Percentiles rank a stretch among this genome's conserved stretches.
phyloP scores from a whole-genome alignment of 2,888 invertebrate genomes.

The Caenorhabditis imperialis region DNA sequence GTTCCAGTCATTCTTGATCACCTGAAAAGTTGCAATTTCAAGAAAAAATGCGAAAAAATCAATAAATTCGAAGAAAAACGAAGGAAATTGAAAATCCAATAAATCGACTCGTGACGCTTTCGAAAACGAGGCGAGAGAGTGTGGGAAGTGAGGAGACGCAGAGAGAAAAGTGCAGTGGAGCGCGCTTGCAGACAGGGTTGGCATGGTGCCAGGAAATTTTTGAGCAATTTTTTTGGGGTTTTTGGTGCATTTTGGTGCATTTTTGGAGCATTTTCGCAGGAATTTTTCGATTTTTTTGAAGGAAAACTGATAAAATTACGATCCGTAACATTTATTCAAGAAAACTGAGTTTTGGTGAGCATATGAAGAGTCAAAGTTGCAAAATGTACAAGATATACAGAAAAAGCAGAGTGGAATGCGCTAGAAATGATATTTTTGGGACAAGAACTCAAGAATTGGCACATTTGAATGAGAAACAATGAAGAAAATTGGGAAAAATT shows the following conservation, averaged over 20 bases:
- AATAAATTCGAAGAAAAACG: neutral
- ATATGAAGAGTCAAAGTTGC: neutral
- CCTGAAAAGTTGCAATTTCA: conserved; percentile 10
- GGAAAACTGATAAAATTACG: no score
- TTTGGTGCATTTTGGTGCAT: no score
- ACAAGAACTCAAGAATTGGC: no score
- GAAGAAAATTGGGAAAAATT: neutral
- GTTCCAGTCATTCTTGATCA: conserved; percentile 76
- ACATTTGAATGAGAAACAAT: neutral
- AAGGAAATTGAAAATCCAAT: neutral
- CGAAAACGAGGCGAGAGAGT: conserved; percentile 11
- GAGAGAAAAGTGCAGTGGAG: conserved; percentile 23
- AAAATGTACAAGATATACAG: conserved; percentile 15
- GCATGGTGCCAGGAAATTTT: no score
- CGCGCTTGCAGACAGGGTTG: conserved; percentile 9
- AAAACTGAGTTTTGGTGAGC: conserved; percentile 2
- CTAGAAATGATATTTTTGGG: conserved; percentile 13
- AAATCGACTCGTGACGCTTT: neutral
- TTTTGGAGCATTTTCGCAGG: no score
- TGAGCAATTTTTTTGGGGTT: no score
- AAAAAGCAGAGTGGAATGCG: conserved; percentile 6
- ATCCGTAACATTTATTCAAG: no score
- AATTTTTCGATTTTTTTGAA: no score
- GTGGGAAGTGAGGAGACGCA: conserved; percentile 14
- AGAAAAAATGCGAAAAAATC: neutral